Evolutionary conservation across 2,113 vertebrate species (phyloP), one percentile per base, ranked within the genome.

Genomic region (Mastomys coucha): DNA sequence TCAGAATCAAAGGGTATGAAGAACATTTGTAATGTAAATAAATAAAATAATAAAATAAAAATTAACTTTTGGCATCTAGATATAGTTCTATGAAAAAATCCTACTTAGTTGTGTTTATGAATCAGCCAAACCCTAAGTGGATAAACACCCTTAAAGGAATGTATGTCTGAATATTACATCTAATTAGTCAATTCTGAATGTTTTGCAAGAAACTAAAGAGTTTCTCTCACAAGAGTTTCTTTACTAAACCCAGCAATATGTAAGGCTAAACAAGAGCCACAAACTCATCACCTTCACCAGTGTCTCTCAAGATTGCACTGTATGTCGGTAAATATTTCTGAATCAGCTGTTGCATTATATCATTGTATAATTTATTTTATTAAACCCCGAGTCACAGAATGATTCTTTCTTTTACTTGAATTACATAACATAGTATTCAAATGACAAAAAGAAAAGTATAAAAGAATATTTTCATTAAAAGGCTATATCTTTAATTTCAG

Each of bases 391-490:
- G 13, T 65, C 39, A 86, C 72, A 87, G 45, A 91, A 95, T 33
- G 7, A 78, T 84, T 19, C 19, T 90, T 85, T 76, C n/a, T 96
- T 93, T 93, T 85, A 95, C 33, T 92, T 95, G 65, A 93, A 92
- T 92, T 95, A 69, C 16, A 60, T 84, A 93, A 26, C 58, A 75
- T 81, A 90, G 80, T 96, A 78, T 89, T 49, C 31, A 73, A 88
- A 3, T 39, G 72, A 5, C 77, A 91, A 93, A 95, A 95, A 69
- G 65, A 92, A 73, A 92, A 45, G 36, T 45, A 89, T 89, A 92
- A 96, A 95, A 94, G 67, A 77, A 75, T 92, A 87, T 81, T 95
- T 91, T 92, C 76, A 91, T 87, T 73, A 82, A 94, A 88, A 89
- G 20, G 10, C 51, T 94, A 13, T 80, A 63, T 81, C 75, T 95